phyloP scores from a whole-genome alignment of 1,140 invertebrate species.

The Zelostemma sp. region DNA sequence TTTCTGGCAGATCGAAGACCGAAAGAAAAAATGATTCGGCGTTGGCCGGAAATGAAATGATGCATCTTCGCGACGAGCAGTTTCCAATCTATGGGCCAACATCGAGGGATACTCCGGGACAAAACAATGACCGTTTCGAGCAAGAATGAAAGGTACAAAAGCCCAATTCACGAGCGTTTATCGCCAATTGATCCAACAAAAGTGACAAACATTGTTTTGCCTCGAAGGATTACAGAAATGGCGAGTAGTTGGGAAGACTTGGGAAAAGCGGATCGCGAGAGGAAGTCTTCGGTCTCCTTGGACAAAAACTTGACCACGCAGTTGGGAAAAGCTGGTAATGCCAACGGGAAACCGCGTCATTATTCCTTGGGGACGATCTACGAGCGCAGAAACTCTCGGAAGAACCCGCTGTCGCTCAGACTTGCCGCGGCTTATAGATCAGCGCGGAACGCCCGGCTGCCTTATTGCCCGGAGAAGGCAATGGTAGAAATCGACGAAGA shows the following conservation, averaged over 20 bases:
- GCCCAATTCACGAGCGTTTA: not conserved
- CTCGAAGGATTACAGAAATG: constrained; percentile 12
- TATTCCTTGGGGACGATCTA: constrained; percentile 57
- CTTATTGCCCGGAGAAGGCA: constrained; percentile 34
- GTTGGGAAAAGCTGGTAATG: constrained; percentile 7
- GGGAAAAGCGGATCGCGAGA: constrained; percentile 23
- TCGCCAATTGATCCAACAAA: too few species aligned
- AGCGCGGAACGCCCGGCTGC: constrained; percentile 20
- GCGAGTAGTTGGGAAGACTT: constrained; percentile 21
- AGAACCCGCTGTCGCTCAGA: constrained; percentile 36
- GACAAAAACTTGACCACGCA: constrained; percentile 17
- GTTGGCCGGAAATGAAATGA: constrained; percentile 20
- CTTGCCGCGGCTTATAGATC: constrained; percentile 52
- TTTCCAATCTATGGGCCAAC: not conserved
- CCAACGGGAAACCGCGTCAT: constrained; percentile 36
- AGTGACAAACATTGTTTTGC: too few species aligned
- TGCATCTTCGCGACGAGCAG: not conserved
- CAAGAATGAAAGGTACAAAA: constrained; percentile 8
- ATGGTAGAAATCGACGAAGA: constrained; percentile 31
- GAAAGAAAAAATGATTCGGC: constrained; percentile 9
- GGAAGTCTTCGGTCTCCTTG: constrained; percentile 16
- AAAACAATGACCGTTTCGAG: constrained; percentile 7
- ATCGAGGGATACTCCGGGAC: not conserved
- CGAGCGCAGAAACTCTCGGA: constrained; percentile 33
- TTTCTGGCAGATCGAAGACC: constrained; percentile 35